Evolutionary conservation across 2,797 vertebrate genomes (phyloP), one percentile per base, ranked within the genome.

Genomic region (Nyctibius grandis): DNA sequence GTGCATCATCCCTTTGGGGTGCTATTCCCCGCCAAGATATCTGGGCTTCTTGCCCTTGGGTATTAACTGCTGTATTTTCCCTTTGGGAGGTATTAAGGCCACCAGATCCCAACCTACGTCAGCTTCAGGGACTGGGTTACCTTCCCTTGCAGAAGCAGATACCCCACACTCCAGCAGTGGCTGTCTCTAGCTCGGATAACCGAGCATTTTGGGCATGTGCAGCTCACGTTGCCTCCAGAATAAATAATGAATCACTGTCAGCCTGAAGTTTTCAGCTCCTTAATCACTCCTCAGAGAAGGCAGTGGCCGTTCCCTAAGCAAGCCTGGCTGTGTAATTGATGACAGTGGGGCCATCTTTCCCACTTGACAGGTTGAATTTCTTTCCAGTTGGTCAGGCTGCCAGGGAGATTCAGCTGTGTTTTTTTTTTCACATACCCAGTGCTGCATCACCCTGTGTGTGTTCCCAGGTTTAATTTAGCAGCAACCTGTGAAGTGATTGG

Each of bases 221-320:
- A 60, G 80, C 85, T 96, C 93, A 31, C 1, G 54, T 95, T 95
- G 76, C 91, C 67, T 69, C 40, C 50, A 19, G 72, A 73, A 74
- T 94, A 78, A 93, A 93, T 93, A 93, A 93, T 95, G 85, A 80
- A 94, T 89, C 50, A 11, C 8, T 6, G 54, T 47, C 90, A 83
- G 81, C 77, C 56, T 4, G 53, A 70, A 67, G 53, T 13, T 53
- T 45, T 61, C 78, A 60, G 74, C 87, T 80, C 77, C 78, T 69
- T 47, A 57, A 50, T 80, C 21, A 12, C 29, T 5, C 33, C n/a
- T 40, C 9, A 0, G 64, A 15, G 54, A 15, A 45, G 73, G 78
- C 65, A 85, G 61, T 0, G 25, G 40, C 56, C 0, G 0, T 53
- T 78, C 73, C 86, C 15, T 5, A 21, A 53, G 75, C 47, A 8